These are phyloP conservation scores for Anagrus nilaparvatae DNA, from an alignment of 1,140 invertebrate genomes.

Conservation along the genomic window DNA sequence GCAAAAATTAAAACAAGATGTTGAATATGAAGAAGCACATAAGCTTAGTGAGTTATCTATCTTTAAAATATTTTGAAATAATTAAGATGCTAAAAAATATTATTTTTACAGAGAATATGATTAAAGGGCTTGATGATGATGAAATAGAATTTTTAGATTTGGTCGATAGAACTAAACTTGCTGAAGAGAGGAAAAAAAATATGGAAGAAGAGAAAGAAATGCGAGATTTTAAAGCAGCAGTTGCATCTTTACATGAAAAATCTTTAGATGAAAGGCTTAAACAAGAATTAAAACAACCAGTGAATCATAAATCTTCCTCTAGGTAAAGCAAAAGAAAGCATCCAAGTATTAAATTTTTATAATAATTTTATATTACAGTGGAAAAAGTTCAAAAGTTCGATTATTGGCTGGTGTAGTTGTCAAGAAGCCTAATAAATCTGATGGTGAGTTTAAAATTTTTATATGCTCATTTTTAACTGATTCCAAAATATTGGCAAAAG, in stretches of 20 bases:
- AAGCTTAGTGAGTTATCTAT: slow-evolving; percentile 66
- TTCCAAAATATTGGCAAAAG: no score
- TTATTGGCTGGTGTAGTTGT: slow-evolving; percentile 50
- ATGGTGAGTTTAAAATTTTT: slow-evolving; percentile 27
- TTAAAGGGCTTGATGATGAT: slow-evolving; percentile 88
- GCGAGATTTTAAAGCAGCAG: slow-evolving; percentile 67
- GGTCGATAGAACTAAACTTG: slow-evolving; percentile 75
- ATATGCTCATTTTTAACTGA: no score
- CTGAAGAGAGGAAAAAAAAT: slow-evolving; percentile 69
- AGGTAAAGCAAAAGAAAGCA: slow-evolving; percentile 8
- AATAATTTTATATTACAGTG: slow-evolving; percentile 20
- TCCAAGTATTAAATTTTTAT: slow-evolving; percentile 8
- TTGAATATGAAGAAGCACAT: slow-evolving; percentile 90
- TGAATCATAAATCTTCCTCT: slow-evolving; percentile 24
- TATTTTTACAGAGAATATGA: slow-evolving; percentile 73
- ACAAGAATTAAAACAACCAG: slow-evolving; percentile 43
- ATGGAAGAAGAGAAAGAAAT: slow-evolving; percentile 73
- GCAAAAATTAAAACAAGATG: slow-evolving; percentile 79
- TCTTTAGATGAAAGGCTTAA: slow-evolving; percentile 54
- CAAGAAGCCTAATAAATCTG: slow-evolving; percentile 44
- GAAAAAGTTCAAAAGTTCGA: slow-evolving; percentile 45
- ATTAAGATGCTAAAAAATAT: not conserved
- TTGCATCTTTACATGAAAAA: slow-evolving; percentile 69
- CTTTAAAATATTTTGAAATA: slow-evolving; percentile 2
- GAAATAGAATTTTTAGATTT: slow-evolving; percentile 88